These are phyloP conservation scores for Hirtodrosophila alboralis DNA, from an alignment of 2,888 invertebrate species.

Conservation along the genomic window DNA sequence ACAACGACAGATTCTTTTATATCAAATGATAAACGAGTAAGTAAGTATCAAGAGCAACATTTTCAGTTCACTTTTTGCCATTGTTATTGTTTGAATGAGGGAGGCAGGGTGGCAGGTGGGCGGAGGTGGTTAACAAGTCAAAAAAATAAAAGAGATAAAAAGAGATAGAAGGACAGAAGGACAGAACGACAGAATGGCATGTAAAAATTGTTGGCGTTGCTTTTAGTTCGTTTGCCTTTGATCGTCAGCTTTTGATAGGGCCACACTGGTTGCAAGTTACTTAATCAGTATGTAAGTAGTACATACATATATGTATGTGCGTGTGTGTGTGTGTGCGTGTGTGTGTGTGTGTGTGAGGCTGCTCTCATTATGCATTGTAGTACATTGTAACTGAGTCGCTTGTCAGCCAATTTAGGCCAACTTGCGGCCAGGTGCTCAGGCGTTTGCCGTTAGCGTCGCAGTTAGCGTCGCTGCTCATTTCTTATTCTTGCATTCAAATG, in stretches of 20 bases:
- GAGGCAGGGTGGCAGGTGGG: not conserved
- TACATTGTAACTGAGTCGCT: constrained; percentile 38
- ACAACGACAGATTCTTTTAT: constrained; percentile 11
- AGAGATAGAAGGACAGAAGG: no score
- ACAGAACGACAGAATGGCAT: constrained; percentile 18
- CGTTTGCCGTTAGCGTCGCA: not conserved
- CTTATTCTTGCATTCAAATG: constrained; percentile 22
- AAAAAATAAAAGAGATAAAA: no score
- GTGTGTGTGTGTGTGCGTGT: constrained; percentile 16
- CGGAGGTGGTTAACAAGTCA: not conserved
- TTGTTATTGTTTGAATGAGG: constrained; percentile 6
- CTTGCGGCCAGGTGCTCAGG: constrained; percentile 53
- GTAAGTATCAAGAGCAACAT: constrained; percentile 25
- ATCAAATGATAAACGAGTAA: constrained; percentile 12
- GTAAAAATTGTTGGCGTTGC: constrained; percentile 42
- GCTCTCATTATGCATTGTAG: constrained; percentile 49
- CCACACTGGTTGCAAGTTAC: constrained; percentile 42
- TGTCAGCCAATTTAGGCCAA: constrained; percentile 56
- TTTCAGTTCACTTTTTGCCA: constrained; percentile 7
- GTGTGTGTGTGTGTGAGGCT: constrained; percentile 9
- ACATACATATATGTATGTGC: constrained; percentile 1
- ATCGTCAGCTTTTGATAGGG: constrained; percentile 69
- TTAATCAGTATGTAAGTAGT: constrained; percentile 31
- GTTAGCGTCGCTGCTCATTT: constrained; percentile 2
- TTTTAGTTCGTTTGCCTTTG: constrained; percentile 53